Evolutionary conservation across 2,888 invertebrate species (phyloP), one percentile per base, ranked within the genome.

Genomic region (Stomorhina lunata): DNA sequence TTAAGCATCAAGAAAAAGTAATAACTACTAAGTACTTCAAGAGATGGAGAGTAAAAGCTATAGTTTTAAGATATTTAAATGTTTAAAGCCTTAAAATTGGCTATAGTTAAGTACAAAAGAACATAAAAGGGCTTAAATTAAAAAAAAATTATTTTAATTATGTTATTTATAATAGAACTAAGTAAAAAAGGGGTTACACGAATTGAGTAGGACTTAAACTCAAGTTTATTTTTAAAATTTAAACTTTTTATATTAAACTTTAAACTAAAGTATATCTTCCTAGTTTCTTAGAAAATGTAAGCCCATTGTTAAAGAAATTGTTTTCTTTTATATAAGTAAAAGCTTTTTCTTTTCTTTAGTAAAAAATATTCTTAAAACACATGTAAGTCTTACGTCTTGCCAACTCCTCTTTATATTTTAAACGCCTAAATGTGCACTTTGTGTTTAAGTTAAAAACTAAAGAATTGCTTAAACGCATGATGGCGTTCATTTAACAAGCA

Each of bases 381-480:
- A 53, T 63, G 29, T n/a, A n/a, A n/a, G n/a, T n/a, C n/a, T n/a
- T n/a, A n/a, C n/a, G n/a, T n/a, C n/a, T n/a, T n/a, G n/a, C n/a
- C n/a, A n/a, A n/a, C n/a, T n/a, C n/a, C n/a, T n/a, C n/a, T n/a
- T n/a, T n/a, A n/a, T n/a, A n/a, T 48, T 45, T 17, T 69, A 48
- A 71, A 78, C 45, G 71, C 71, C 63, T 71, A 65, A 65, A 72
- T 65, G 48, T 79, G 57, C 45, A 65, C 65, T 72, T 57, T 57
- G 29, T 65, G 15, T 71, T 53, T 27, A 48, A 59, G 37, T 63
- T 48, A 63, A 34, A 73, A 43, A 57, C 20, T 43, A 61, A 77
- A 53, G 37, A 57, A 40, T 12, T 40, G 50, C 53, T 53, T 6
- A 25, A 4, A 43, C n/a, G 32, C 43, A 32, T 48, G n/a, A n/a